Conservation (phyloP, 2,113 vertebrate species). For the Perccottus glenii region DNA sequence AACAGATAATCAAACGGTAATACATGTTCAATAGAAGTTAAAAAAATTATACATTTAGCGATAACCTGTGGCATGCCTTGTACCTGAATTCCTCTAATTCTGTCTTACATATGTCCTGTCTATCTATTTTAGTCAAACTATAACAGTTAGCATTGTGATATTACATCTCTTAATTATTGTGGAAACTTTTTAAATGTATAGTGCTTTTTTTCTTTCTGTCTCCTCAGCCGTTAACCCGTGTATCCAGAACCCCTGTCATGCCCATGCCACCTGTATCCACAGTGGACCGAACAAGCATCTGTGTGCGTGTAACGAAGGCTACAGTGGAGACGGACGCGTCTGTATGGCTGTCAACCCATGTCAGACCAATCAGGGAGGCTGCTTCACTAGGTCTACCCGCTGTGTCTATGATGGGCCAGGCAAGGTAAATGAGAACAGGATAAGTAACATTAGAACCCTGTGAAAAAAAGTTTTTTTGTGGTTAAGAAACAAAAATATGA, state of each 20-base stretch:
- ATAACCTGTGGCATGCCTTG: too few species aligned
- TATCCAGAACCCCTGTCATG: slow-evolving; percentile 77
- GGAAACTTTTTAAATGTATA: too few species aligned
- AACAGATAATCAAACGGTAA: too few species aligned
- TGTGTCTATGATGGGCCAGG: slow-evolving; percentile 89
- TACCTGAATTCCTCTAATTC: too few species aligned
- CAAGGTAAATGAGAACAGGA: slow-evolving; percentile 75
- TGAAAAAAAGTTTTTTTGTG: not conserved
- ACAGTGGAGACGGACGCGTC: slow-evolving; percentile 84
- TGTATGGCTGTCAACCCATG: slow-evolving; percentile 88
- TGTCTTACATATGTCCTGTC: too few species aligned
- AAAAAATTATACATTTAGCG: too few species aligned
- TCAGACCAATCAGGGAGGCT: slow-evolving; percentile 80
- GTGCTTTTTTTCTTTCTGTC: not conserved
- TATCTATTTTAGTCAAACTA: too few species aligned
- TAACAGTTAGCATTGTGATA: too few species aligned
- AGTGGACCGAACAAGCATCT: slow-evolving; percentile 84
- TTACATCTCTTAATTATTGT: too few species aligned
- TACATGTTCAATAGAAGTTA: too few species aligned
- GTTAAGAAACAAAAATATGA: not conserved
- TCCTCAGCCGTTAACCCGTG: slow-evolving; percentile 89
- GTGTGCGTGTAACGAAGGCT: slow-evolving; percentile 85
- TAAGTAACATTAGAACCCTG: not conserved
- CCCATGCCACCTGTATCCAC: slow-evolving; percentile 80
- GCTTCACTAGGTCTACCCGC: slow-evolving; percentile 72